phyloP scores from a whole-genome alignment of 2,797 vertebrate genomes.

The Masticophis lateralis region DNA sequence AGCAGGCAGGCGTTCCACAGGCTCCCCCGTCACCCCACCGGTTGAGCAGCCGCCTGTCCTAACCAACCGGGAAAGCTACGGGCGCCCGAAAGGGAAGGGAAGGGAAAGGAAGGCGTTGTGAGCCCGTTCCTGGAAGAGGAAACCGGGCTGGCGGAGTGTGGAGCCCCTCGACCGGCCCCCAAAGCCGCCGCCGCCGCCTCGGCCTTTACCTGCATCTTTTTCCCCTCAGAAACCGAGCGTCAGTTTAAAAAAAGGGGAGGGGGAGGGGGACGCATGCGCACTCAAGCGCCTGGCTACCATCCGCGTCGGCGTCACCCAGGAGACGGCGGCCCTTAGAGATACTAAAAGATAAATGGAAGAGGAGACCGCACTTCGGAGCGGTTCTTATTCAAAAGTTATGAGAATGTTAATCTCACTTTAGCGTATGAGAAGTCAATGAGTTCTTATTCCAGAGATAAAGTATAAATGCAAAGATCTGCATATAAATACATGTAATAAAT shows the following conservation, averaged over 20 bases:
- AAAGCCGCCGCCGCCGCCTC: background rate
- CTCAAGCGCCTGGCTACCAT: rapidly evolving
- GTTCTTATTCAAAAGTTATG: no score
- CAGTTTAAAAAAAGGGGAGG: background rate
- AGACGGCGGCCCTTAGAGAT: background rate
- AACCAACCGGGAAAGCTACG: background rate
- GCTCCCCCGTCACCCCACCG: background rate
- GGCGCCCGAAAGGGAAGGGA: background rate
- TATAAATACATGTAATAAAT: no score
- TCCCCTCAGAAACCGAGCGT: background rate
- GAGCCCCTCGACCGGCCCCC: rapidly evolving
- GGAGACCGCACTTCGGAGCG: background rate
- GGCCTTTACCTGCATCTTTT: constrained; percentile 45
- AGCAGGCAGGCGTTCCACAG: background rate
- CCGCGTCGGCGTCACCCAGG: constrained; percentile 35
- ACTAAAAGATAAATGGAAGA: background rate
- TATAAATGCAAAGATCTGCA: background rate
- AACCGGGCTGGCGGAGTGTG: no score
- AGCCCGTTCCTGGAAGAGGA: no score
- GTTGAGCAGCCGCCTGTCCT: background rate
- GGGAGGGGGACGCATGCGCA: constrained; percentile 24
- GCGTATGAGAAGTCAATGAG: background rate
- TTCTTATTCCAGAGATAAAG: background rate
- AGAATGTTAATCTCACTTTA: background rate
- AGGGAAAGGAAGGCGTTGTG: background rate